These are phyloP conservation scores for Cavia porcellus DNA, from an alignment of 2,113 vertebrate species.

Conservation along the genomic window DNA sequence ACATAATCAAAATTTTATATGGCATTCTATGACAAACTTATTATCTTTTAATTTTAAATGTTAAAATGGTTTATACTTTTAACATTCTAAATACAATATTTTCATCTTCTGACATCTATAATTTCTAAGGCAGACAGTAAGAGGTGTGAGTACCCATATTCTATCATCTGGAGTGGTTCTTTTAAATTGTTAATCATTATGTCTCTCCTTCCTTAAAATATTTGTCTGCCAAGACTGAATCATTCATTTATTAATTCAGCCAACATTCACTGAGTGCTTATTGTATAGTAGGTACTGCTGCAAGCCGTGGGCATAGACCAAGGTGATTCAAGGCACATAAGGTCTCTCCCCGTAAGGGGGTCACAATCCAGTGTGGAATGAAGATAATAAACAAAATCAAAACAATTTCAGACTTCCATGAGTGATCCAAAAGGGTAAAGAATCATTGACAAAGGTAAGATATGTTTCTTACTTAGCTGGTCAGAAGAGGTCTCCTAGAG, in stretches of 20 bases:
- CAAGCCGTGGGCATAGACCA: neutral
- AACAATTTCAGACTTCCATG: neutral
- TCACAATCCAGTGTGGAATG: constrained; percentile 3
- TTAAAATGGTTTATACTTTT: constrained; percentile 21
- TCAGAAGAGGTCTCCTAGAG: neutral
- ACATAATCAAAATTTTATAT: constrained; percentile 15
- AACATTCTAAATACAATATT: constrained; percentile 23
- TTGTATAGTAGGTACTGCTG: neutral
- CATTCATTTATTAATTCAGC: neutral
- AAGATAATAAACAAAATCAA: neutral
- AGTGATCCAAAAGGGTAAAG: neutral
- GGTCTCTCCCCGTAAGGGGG: neutral
- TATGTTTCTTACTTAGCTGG: neutral
- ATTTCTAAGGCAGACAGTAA: constrained; percentile 9
- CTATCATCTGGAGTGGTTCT: neutral
- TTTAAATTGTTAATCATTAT: constrained; percentile 8
- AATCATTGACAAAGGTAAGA: neutral
- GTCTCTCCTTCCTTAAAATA: constrained; percentile 3
- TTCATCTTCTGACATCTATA: neutral
- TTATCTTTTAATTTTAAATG: constrained; percentile 30
- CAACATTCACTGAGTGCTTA: neutral
- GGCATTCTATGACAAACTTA: neutral
- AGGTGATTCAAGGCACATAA: neutral
- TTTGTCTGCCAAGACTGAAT: neutral
- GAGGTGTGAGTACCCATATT: neutral